These are phyloP conservation scores for Argynnis bischoffii DNA, from an alignment of 2,888 invertebrate genomes.

Conservation along the genomic window DNA sequence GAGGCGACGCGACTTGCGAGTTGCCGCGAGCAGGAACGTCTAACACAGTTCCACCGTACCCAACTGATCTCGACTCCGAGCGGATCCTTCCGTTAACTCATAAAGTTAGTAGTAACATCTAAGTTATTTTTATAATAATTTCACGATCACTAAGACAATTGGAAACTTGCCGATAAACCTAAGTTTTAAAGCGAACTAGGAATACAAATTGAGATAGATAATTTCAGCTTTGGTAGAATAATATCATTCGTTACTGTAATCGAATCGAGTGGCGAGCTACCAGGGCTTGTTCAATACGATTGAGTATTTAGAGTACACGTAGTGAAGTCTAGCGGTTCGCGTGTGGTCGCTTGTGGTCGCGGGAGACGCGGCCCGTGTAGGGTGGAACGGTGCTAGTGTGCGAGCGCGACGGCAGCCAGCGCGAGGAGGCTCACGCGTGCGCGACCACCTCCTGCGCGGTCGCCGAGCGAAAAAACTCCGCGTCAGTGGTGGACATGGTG, in stretches of 20 bases:
- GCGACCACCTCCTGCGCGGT: constrained; percentile 81
- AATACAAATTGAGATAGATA: constrained; percentile 80
- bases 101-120: constrained; percentile 61
- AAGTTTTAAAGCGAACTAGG: constrained; percentile 80
- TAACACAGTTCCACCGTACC: constrained; percentile 79
- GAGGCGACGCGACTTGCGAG: constrained; percentile 11
- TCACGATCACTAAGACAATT: constrained; percentile 73
- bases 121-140: constrained; percentile 56
- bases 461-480: constrained; percentile 82
- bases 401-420: constrained; percentile 76
- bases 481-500: constrained; percentile 77
- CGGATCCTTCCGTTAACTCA: constrained; percentile 43
- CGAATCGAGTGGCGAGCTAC: constrained; percentile 38
- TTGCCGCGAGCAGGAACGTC: constrained; percentile 55
- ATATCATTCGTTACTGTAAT: constrained; percentile 64
- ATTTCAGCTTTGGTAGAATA: constrained; percentile 80
- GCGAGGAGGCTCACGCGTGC: constrained; percentile 77
- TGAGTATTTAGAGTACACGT: constrained; percentile 28
- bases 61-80: constrained; percentile 60
- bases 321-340: neutral
- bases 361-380: constrained; percentile 26
- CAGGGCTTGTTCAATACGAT: too few species aligned
- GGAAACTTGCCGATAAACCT: constrained; percentile 79
- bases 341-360: neutral
- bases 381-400: constrained; percentile 79